Base-by-base conservation (phyloP, 2,797 vertebrate genomes). In the Melanotaenia pygmaea region DNA sequence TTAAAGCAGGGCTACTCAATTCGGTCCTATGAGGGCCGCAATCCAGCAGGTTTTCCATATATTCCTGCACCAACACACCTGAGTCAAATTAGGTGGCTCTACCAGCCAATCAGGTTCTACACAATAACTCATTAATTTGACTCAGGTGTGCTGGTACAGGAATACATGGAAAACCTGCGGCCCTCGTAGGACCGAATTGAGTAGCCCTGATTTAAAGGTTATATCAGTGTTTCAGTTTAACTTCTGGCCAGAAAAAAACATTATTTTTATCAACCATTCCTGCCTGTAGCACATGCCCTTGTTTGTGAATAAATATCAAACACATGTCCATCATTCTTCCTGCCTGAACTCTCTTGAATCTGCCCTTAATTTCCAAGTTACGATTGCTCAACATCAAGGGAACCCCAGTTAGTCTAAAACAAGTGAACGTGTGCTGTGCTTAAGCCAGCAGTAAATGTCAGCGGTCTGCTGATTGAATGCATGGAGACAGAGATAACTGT, bases 371-470 rank as follows among this genome's bases (percentile, higher is more conserved):
- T 83, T 80, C 32, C 77, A 70, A 47, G 65, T 64, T 71, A 1
- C 12, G 18, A 67, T 80, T 85, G 86, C 83, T 83, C 70, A 89
- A 74, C 24, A 18, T 84, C 13, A 62, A 84, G 87, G 85, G 82
- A 90, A 83, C 34, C 85, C 85, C 68, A 70, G 66, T 76, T 70
- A 59, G 56, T 47, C 18, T 1, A 12, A 67, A 76, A 38, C 38
- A 5, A 60, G 59, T 1, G 61, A 67, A 24, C 38, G 76, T 75
- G 70, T 11, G 69, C 74, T 54, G 71, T 0, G 67, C 70, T 67
- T 74, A 72, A 80, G 5, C 80, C 70, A 63, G 84, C 79, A 72
- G 88, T 89, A 93, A 95, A 95, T 94, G 93, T 94, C 93, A 94
- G 77, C 18, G 88, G 88, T 59, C 88, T 28, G 54, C 76, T 87